phyloP scores from a whole-genome alignment of 2,113 vertebrate species.

The Hucho hucho region DNA sequence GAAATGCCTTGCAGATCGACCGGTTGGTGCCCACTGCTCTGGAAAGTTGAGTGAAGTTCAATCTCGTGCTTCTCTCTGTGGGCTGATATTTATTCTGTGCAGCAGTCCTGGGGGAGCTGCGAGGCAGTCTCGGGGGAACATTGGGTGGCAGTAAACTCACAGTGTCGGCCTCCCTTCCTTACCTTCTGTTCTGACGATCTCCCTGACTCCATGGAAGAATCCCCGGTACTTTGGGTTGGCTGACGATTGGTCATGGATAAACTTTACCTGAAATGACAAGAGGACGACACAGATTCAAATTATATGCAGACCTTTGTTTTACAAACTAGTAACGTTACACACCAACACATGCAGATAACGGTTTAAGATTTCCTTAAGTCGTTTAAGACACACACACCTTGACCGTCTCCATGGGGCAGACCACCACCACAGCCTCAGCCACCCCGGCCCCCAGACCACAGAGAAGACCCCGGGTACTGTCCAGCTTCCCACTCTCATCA shows the following conservation, averaged over 20 bases:
- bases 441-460: conserved; percentile 93
- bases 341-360: not conserved
- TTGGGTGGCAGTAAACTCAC: conserved; percentile 13
- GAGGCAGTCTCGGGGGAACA: no score
- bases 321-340: no score
- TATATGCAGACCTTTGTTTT: no score
- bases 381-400: conserved; percentile 75
- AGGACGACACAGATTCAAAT: no score
- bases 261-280: conserved; percentile 82
- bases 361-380: not conserved
- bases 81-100: no score
- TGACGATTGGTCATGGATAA: conserved; percentile 95
- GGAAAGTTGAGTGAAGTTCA: no score
- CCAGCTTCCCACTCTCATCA: conserved; percentile 84
- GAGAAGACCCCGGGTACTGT: conserved; percentile 84
- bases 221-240: conserved; percentile 90
- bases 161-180: conserved; percentile 17
- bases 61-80: no score
- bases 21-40: no score
- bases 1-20: no score
- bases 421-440: conserved; percentile 87
- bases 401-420: conserved; percentile 97
- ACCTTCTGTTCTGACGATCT: conserved; percentile 88
- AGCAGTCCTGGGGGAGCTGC: no score
- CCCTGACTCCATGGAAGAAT: conserved; percentile 92